A percentile compares a stretch with the other conserved stretches of the same genome.
Conservation (phyloP, 2,797 vertebrate genomes). For the Pantherophis vulpinus region DNA sequence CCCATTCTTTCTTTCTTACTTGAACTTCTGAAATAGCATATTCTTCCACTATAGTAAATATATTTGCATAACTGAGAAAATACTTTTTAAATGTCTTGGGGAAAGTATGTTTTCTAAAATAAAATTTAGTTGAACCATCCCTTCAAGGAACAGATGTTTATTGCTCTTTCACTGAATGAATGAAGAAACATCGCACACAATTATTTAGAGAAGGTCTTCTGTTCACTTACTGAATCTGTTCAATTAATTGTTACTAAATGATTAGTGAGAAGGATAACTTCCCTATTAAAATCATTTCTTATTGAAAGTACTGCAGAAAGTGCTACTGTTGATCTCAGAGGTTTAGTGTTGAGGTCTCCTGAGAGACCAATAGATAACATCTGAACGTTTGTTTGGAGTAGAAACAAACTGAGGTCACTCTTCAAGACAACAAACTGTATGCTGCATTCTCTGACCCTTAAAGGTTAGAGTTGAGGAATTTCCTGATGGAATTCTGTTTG, state of each 20-base stretch:
- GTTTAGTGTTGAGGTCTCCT: constrained; percentile 53
- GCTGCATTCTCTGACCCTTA: constrained; percentile 71
- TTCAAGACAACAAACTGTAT: constrained; percentile 71
- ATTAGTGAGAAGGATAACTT: constrained; percentile 46
- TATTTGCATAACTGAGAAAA: not conserved
- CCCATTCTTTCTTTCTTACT: not conserved
- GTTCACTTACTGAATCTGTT: not conserved
- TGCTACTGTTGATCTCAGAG: constrained; percentile 63
- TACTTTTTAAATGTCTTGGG: not conserved
- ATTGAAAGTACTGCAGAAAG: constrained; percentile 54
- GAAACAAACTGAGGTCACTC: constrained; percentile 68
- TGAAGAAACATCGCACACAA: not conserved
- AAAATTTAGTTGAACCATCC: not conserved
- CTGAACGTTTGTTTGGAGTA: constrained; percentile 75
- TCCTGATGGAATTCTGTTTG: constrained; percentile 74
- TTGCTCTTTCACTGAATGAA: constrained; percentile 19
- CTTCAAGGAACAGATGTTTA: constrained; percentile 20
- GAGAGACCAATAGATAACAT: constrained; percentile 71
- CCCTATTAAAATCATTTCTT: constrained; percentile 37
- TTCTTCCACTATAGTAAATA: not conserved
- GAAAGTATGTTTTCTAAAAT: not conserved
- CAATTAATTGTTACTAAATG: constrained; percentile 40
- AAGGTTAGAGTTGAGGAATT: constrained; percentile 77
- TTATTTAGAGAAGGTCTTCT: not conserved
- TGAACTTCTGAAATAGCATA: not conserved